phyloP scores from a whole-genome alignment of 92 coral and sea anemone species.

The Zoanthus gigantus region DNA sequence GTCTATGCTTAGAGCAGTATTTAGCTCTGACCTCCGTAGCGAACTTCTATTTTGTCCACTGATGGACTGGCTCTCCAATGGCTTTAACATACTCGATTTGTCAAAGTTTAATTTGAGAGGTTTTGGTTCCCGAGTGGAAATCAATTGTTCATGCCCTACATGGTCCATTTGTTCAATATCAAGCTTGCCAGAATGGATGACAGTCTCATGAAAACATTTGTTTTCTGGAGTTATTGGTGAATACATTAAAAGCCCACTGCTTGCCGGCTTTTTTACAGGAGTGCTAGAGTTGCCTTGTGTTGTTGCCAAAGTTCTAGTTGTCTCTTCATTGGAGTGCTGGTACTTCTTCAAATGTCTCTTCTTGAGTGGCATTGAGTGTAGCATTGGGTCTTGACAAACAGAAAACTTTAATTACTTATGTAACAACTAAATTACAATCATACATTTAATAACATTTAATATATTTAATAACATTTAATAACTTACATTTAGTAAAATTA shows the following conservation, averaged over 20 bases:
- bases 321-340: conserved; percentile 39
- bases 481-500: no score
- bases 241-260: conserved; percentile 40
- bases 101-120: conserved; percentile 36
- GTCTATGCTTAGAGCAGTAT: conserved; percentile 36
- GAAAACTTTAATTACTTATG: neutral
- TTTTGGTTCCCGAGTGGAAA: neutral
- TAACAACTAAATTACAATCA: neutral
- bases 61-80: neutral
- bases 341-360: conserved; percentile 75
- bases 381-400: conserved; percentile 60
- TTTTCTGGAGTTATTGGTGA: conserved; percentile 41
- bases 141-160: conserved; percentile 14
- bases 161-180: conserved; percentile 25
- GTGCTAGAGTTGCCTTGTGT: neutral
- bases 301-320: neutral
- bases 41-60: conserved; percentile 6
- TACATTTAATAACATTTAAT: no score
- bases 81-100: conserved; percentile 14
- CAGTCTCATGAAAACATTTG: conserved; percentile 9
- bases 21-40: conserved; percentile 7
- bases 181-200: conserved; percentile 13
- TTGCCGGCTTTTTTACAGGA: conserved; percentile 16
- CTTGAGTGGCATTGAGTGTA: conserved; percentile 81
- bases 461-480: no score